Evolutionary conservation across 2,888 invertebrate species (phyloP).

Genomic region (Protonemura montana): DNA sequence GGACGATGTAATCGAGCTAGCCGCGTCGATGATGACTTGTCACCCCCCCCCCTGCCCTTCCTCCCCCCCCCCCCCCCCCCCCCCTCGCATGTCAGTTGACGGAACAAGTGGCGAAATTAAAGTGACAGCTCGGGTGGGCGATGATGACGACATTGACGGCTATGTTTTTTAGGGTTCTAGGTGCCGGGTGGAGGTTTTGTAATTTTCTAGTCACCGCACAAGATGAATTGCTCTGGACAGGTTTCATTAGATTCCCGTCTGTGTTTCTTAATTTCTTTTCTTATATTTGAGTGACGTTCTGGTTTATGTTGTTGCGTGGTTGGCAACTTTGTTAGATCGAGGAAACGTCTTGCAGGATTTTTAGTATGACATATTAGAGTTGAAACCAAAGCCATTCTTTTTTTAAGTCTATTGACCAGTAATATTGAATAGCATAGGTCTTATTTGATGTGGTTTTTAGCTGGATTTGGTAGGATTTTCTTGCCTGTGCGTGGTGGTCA

Average conservation of each 20-base stretch:
- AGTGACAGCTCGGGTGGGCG: neutral
- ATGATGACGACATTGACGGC: neutral
- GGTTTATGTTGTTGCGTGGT: neutral
- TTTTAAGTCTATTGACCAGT: too few relatives aligned
- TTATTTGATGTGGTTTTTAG: too few relatives aligned
- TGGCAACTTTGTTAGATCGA: too few relatives aligned
- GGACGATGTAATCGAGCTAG: neutral
- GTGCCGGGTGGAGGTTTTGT: neutral
- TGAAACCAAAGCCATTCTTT: too few relatives aligned
- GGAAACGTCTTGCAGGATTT: too few relatives aligned
- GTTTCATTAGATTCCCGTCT: neutral
- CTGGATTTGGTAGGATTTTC: too few relatives aligned
- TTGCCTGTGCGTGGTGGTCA: too few relatives aligned
- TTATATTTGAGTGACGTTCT: neutral
- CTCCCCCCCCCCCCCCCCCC: too few relatives aligned
- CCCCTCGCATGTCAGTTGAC: neutral
- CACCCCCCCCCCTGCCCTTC: neutral
- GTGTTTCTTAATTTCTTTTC: neutral
- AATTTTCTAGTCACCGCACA: conserved; percentile 1
- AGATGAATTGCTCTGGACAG: neutral
- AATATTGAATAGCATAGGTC: too few relatives aligned
- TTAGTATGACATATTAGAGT: too few relatives aligned
- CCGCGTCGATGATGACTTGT: neutral
- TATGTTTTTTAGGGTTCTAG: neutral
- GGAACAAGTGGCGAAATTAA: conserved; percentile 2